Evolutionary conservation across 1,140 invertebrate genomes (phyloP).

Genomic region (Chironomus striatipennis): DNA sequence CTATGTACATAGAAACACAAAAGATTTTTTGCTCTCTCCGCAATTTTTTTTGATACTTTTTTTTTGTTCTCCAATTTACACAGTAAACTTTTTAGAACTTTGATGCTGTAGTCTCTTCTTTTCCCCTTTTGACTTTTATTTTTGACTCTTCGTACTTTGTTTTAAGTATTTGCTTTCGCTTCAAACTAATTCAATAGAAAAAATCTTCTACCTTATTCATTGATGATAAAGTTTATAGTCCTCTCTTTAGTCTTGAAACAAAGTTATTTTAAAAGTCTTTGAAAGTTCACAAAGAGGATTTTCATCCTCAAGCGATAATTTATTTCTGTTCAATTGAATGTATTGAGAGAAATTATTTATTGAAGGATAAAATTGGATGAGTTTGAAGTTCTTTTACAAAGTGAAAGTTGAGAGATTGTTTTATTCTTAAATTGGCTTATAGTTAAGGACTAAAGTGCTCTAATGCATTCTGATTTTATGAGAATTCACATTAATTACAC

Average conservation of each 20-base stretch:
- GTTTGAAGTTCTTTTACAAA: no score
- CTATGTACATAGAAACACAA: neutral
- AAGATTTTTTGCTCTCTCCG: neutral
- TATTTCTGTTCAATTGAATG: no score
- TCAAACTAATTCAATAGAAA: neutral
- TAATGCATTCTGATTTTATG: no score
- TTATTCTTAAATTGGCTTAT: no score
- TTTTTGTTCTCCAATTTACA: neutral
- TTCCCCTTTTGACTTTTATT: neutral
- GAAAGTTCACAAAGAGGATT: neutral
- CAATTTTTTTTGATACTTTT: neutral
- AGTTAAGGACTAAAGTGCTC: no score
- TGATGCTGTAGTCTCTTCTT: neutral
- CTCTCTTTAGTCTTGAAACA: neutral
- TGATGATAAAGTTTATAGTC: slow-evolving; percentile 1
- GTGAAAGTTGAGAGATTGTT: no score
- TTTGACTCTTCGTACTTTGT: neutral
- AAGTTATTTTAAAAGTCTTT: neutral
- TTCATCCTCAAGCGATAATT: neutral
- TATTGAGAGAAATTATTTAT: no score
- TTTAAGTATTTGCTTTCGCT: neutral
- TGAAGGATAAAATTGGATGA: no score
- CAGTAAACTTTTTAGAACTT: neutral
- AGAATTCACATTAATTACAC: no score
- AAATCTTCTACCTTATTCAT: neutral